Base-by-base conservation (phyloP, 2,113 vertebrate species). In the Pelecanoides urinatrix region DNA sequence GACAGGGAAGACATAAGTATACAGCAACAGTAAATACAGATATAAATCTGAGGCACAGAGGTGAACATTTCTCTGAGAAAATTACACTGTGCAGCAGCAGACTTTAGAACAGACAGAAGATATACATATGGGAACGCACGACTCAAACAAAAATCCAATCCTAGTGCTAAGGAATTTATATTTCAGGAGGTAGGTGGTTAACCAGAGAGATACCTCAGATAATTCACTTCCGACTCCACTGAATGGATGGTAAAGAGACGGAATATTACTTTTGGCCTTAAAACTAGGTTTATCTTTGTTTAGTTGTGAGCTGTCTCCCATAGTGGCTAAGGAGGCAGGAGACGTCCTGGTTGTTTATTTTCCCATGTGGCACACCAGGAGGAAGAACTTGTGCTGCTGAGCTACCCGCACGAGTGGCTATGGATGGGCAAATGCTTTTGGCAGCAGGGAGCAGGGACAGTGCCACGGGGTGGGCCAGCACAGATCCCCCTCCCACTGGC, bases 101-200 rank as follows among this genome's bases (percentile, higher is more conserved):
- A 95, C 94, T 95, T 82, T 40, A 75, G 84, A 91, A 73, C 63
- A 90, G 87, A 96, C 81, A 94, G 77, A 82, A 96, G 81, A 82
- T 86, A 93, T 55, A 92, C 65, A 32, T 8, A 95, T 1, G 3
- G 87, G 67, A 91, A 94, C 18, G 22, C 87, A 91, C 1, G 21
- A 92, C 72, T 96, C 70, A 65, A 92, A 96, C 19, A 6, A 81
- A 90, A 95, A 96, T 42, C 38, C 71, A 77, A 4, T 23, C 91
- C 89, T 94, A 70, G 20, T 2, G 11, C 77, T 93, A 56, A 65
- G 32, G 72, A 75, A 71, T 85, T 61, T 52, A 0, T 67, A 17
- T 58, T 59, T 45, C 3, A 8, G 45, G 62, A 70, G 18, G 34
- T 13, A 38, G 38, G 81, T 47, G 56, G 66, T 71, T 96, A 73